Base-by-base conservation (phyloP, 1,140 invertebrate species). In the Drosophila pseudoananassae region DNA sequence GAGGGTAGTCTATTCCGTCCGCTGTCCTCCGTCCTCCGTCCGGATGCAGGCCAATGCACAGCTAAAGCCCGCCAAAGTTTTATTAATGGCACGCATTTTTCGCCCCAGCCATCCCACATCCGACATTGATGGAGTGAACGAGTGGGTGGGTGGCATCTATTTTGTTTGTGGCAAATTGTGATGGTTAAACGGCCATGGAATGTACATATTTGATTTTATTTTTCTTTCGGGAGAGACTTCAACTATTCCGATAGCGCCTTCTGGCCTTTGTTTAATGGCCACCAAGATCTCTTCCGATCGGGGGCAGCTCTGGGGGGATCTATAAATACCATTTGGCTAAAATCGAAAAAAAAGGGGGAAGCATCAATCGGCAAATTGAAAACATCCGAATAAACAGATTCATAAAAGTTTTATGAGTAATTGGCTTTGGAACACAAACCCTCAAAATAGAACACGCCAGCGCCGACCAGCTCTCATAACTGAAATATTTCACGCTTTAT, bases 401-500 rank as follows among this genome's bases (percentile, higher is more conserved):
- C 78, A 87, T 82, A 78, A 82, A 87, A 87, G 64, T 88, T 79
- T 88, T 83, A 88, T 88, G 83, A 85, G 68, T 85, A 85, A 85
- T 85, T 81, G 68, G 68, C 64, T 55, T 80, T 66, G 43, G 52
- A 76, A 14, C 4, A n/a, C 14, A 36, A 29, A 15, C 31, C 61
- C 45, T 45, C 8, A 31, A 66, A 85, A 72, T 73, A 60, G 46
- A 87, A 66, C 8, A 47, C 52, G 8, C 10, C 10, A 36, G 33
- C 47, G 31, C 73, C 20, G 3, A 3, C 20, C 20, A 27, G 25
- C 25, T 27, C 25, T 58, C 68, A 83, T 89, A 72, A 58, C 71
- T 88, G 60, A 89, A 79, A 88, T 88, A 79, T 89, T 77, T 87
- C 53, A 45, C 40, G 84, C 72, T 85, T 87, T 87, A 88, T 87